Base-by-base conservation (phyloP, 2,113 vertebrate genomes). In the Bubo bubo region DNA sequence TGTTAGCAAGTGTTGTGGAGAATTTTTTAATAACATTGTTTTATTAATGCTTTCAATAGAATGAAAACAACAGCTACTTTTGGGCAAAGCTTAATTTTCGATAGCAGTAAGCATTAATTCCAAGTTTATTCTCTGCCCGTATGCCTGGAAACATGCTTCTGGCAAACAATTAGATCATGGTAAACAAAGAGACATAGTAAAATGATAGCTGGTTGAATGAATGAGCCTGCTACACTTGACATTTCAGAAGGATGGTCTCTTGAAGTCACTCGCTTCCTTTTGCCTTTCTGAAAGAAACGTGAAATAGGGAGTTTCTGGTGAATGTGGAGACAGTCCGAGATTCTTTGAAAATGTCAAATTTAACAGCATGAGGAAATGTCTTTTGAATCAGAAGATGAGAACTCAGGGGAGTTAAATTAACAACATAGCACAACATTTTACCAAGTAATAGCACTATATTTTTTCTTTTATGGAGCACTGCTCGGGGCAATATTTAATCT, bases 401-500 rank as follows among this genome's bases (percentile, higher is more conserved):
- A 96, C 96, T 95, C 97, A 90, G 90, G 97, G 97, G 98, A 98
- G 93, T 95, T 96, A 97, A 97, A 98, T 98, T 97, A 98, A 98
- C 98, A 97, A 93, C 97, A 89, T 73, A 97, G 97, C 96, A 97
- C 98, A 98, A 97, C 98, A 97, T 98, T 97, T 97, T 95, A 97
- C 98, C 98, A 95, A 98, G 97, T 95, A 97, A 98, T 96, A 97
- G 97, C 97, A 89, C 97, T 95, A 79, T 97, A 96, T 97, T 97
- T 98, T 98, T 97, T 97, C 97, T 97, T 97, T 98, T 97, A 98
- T 95, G 97, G 98, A 98, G 96, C 93, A 66, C 92, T 90, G 98
- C 97, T 96, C 90, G 0, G 97, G 98, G 98, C 97, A 95, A 93
- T 96, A 97, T 95, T 97, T 98, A 98, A 98, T 98, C 98, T 98